A percentile compares a stretch with the other conserved stretches of the same genome.
Conservation (phyloP, 2,113 vertebrate species). For the Chelonoidis abingdonii region DNA sequence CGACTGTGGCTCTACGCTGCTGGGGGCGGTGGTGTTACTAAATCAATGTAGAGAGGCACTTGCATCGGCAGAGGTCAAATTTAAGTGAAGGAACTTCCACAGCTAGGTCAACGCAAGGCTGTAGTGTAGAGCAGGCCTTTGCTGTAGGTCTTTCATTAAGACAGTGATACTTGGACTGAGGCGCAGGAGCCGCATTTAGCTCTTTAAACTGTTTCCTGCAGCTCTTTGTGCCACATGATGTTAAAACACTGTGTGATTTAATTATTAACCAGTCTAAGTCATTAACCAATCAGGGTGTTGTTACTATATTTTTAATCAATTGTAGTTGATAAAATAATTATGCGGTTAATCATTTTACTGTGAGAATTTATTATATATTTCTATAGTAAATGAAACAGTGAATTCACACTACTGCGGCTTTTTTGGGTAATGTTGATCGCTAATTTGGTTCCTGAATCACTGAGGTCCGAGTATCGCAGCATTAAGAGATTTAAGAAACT, state of each 20-base stretch:
- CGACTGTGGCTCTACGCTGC: neutral
- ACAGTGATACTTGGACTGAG: neutral
- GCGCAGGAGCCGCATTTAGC: neutral
- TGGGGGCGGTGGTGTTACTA: neutral
- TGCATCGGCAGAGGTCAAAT: neutral
- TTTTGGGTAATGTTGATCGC: neutral
- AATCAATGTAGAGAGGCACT: neutral
- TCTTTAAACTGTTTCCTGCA: neutral
- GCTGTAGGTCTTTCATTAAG: neutral
- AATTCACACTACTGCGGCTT: neutral
- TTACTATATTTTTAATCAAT: neutral
- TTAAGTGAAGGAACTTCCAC: neutral
- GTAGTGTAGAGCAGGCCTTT: neutral
- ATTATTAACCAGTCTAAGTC: neutral
- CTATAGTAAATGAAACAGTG: neutral
- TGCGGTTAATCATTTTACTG: neutral
- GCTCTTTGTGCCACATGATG: neutral
- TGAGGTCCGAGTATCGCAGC: neutral
- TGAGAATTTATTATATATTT: neutral
- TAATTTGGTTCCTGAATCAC: neutral
- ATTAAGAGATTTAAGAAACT: neutral
- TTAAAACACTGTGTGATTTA: neutral
- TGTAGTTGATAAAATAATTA: neutral
- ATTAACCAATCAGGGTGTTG: neutral
- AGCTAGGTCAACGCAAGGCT: neutral